Evolutionary conservation across 1,140 invertebrate species (phyloP), one percentile per base, ranked within the genome.

Genomic region (Eulimnadia texana): DNA sequence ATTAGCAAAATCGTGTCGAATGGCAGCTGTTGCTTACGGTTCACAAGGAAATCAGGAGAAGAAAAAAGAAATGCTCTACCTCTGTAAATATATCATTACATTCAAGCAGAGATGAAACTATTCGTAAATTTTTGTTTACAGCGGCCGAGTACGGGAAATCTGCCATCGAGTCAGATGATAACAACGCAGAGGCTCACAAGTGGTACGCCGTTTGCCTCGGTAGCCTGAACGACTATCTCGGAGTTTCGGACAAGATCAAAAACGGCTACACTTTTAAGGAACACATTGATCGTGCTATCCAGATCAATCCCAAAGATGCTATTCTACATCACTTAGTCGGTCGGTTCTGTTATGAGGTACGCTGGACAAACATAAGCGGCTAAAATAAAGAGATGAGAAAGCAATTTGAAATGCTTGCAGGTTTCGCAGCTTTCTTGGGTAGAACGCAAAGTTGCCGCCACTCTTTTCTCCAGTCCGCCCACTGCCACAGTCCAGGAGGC

Each of bases 181-280:
- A 76, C 19, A 74, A 78, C 69, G 71, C 78, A 1, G 78, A 86
- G 67, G 76, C 81, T 27, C 85, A 88, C 69, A 90, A 89, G 73
- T 90, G 86, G 85, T 86, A 79, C 72, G 85, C 85, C 9, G 84
- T 88, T 54, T 76, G 85, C 1, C 67, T 86, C 56, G 87, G 87
- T 42, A 73, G 74, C 63, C 72, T 78, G 65, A 78, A 79, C 49
- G 77, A 84, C 49, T 80, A 76, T 70, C 70, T 80, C 25, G 70
- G 78, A 13, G 75, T 76, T 2, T 81, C 82, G 68, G 84, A 85
- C 54, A 84, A 81, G 74, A 83, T 90, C 56, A 68, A 79, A 66
- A 81, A 81, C 72, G 85, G 84, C 2, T 77, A 77, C 68, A 64
- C 73, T 10, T 88, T 86, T 67, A 85, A 84, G 69, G 74, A 84